Evolutionary conservation across 1,140 invertebrate species (phyloP).

Genomic region (Drosophila varians): DNA sequence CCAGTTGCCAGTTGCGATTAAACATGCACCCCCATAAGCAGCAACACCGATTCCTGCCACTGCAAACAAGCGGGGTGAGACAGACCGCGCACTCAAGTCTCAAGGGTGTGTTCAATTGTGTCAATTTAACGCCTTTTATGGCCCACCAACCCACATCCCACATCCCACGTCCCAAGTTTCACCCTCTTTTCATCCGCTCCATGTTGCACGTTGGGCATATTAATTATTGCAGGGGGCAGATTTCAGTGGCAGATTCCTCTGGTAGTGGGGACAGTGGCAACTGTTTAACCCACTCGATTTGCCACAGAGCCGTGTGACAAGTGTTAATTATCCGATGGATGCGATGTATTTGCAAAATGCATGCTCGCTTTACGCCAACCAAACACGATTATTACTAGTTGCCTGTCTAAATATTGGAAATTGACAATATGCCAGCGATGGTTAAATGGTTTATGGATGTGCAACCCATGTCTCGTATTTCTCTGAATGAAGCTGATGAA

Average conservation of each 20-base stretch:
- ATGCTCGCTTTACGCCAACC: slow-evolving; percentile 67
- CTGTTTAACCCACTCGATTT: slow-evolving; percentile 68
- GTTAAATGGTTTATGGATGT: slow-evolving; percentile 43
- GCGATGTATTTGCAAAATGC: slow-evolving; percentile 47
- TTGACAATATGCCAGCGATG: slow-evolving; percentile 59
- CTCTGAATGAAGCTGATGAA: neutral
- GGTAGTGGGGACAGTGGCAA: slow-evolving; percentile 26
- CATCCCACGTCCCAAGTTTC: neutral
- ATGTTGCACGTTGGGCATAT: slow-evolving; percentile 70
- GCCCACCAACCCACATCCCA: slow-evolving; percentile 39
- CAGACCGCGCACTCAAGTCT: slow-evolving; percentile 57
- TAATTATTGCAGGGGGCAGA: slow-evolving; percentile 73
- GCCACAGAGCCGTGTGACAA: slow-evolving; percentile 35
- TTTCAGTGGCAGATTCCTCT: no score
- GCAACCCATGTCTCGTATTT: neutral
- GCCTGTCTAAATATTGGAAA: slow-evolving; percentile 78
- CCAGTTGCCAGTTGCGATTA: slow-evolving; percentile 45
- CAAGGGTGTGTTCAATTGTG: slow-evolving; percentile 83
- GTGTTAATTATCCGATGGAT: slow-evolving; percentile 69
- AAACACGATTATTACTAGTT: slow-evolving; percentile 76
- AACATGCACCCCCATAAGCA: slow-evolving; percentile 50
- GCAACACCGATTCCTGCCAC: slow-evolving; percentile 32
- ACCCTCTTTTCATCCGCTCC: slow-evolving; percentile 1
- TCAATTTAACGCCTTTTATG: slow-evolving; percentile 83
- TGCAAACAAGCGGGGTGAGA: slow-evolving; percentile 36